Evolutionary conservation across 2,797 vertebrate genomes (phyloP), one percentile per base, ranked within the genome.

Genomic region (Moxostoma hubbsi): DNA sequence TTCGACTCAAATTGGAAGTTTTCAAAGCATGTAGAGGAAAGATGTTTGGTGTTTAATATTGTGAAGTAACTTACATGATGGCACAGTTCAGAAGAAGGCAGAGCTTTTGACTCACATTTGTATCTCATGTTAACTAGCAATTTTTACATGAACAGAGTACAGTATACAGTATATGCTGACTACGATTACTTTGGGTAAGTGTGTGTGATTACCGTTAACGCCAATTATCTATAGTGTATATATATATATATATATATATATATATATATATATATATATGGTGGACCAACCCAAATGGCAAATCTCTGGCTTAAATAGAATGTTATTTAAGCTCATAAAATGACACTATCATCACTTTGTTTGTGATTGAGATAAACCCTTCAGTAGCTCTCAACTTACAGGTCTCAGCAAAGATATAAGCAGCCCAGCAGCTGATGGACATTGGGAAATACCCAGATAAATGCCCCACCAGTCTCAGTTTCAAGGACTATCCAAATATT

Each of bases 301-400:
- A 83, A 83, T 83, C 85, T 85, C 82, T 82, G 5, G 69, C 88
- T 86, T 86, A 90, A 92, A 89, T 92, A 89, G 90, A 89, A 75
- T 66, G 65, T n/a, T 53, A 86, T 86, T 79, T 36, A 54, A 71
- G 43, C 47, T 12, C 80, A 73, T 86, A 87, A 88, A 82, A 88
- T 86, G 75, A 84, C 83, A 72, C 88, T 77, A 83, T 89, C 64
- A 63, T 86, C 87, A 88, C 85, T 73, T 83, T 61, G 71, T 81
- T 54, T 64, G 45, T 80, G 87, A 89, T 88, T 86, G 86, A 78
- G 84, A 88, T 88, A 87, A 89, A 89, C 82, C 83, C 71, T 1
- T 65, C 63, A 43, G 81, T 75, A 58, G n/a, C 80, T 77, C 79
- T 92, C 82, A 0, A 16, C 81, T 91, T 91, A 84, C 92, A 73